Base-by-base conservation (phyloP, 2,888 invertebrate genomes). In the Rotaria sp. region DNA sequence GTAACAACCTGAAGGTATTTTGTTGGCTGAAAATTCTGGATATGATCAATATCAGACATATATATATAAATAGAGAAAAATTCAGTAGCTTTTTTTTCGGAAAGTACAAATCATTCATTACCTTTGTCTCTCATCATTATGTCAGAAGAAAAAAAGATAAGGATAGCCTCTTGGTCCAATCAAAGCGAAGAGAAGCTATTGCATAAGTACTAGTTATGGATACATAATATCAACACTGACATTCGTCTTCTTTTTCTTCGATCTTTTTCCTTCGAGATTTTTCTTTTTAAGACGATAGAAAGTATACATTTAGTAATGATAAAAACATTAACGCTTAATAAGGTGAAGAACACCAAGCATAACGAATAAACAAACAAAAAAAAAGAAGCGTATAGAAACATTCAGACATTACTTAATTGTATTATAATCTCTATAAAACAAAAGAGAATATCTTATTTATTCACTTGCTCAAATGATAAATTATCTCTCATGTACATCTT, bases 141-240 rank as follows among this genome's bases (percentile, higher is more conserved):
- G 67, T 35, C 67, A 67, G 30, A 59, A 67, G 67, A 59, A 35
- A 67, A 67, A 67, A 35, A 67, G 67, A 67, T 67, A 67, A 67
- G 30, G 21, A 67, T 67, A 18, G 21, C 4, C 35, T 67, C 35
- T 67, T 35, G 35, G 5, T 35, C 67, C 67, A 67, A 67, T 67
- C 67, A 67, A 10, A 35, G 35, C 35, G 8, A 67, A 5, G 35
- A 67, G 18, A 67, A 8, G 67, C 67, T 30, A 67, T 67, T 67
- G 67, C 67, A 67, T 67, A 67, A 67, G 67, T 35, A 67, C 21
- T 35, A 35, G 67, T 67, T 67, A 67, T 24, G 52, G 24, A 67
- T 35, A 30, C 30, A 67, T 21, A 67, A 67, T 67, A 67, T 67
- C 67, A 67, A 67, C 67, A 38, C 67, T 67, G 38, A 30, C 67